Base-by-base conservation (phyloP, 2,797 vertebrate species). In the Lagocephalus sceleratus region DNA sequence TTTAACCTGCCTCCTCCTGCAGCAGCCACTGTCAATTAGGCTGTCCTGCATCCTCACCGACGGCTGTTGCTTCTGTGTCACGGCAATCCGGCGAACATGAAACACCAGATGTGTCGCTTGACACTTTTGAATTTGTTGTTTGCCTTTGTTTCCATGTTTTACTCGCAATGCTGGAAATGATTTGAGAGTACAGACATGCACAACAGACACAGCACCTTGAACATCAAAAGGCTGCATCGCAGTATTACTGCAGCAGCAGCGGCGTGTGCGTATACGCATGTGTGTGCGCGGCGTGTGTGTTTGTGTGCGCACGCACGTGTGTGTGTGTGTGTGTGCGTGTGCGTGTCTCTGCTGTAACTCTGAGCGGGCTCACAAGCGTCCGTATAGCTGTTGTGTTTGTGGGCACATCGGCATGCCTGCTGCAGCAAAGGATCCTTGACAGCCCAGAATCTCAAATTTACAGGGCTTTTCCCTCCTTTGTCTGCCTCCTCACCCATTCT, bases 81-180 rank as follows among this genome's bases (percentile, higher is more conserved):
- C 63, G 49, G 0, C 57, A 69, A 66, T 60, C 71, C 69, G 20
- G 61, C 71, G 2, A 71, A 72, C 79, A 78, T 78, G 68, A 81
- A 79, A 76, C 67, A 4, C 45, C 66, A 66, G 63, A 75, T 56
- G 75, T 83, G 80, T 81, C 73, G 51, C 73, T 79, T 81, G 77
- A 81, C 84, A 78, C 81, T 78, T 81, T 75, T 75, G 82, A 84
- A 86, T 83, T 73, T 79, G 82, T 86, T 82, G 75, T 74, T 84
- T 89, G 75, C 79, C 83, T 86, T 87, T 86, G 85, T 89, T 87
- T 78, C 80, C 71, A 60, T 86, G 83, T 88, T 86, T 86, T 83
- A 80, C 75, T 73, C 75, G 63, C 72, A 35, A 73, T 63, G 67
- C 79, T 63, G 65, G 70, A 57, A 66, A 80, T 78, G 81, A 87